Conservation (phyloP, 2,888 invertebrate species). For the Temnothorax unifasciatus region DNA sequence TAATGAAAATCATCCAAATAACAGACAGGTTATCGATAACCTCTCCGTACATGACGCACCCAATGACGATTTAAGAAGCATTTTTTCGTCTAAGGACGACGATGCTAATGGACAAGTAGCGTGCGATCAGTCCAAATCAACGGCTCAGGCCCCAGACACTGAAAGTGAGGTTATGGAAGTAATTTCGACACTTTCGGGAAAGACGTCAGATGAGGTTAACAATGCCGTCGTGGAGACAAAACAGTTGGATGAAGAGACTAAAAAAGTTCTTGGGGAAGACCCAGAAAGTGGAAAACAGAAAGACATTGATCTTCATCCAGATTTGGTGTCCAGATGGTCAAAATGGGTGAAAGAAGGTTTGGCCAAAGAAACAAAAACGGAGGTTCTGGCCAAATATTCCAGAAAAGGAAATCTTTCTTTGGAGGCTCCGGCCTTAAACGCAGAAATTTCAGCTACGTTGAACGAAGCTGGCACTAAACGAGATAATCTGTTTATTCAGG, state of each 20-base stretch:
- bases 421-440: conserved; percentile 57
- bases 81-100: no score
- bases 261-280: conserved; percentile 57
- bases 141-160: no score
- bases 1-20: not conserved
- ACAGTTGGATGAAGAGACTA: conserved; percentile 55
- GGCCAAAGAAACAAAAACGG: conserved; percentile 46
- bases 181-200: no score
- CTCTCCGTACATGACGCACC: not conserved
- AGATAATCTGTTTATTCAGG: conserved; percentile 48
- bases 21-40: not conserved
- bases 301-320: conserved; percentile 53
- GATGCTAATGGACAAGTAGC: no score
- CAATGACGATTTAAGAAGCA: no score
- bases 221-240: not conserved
- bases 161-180: no score
- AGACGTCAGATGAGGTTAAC: no score
- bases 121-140: no score
- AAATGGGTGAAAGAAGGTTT: conserved; percentile 43
- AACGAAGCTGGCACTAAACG: conserved; percentile 54
- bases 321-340: conserved; percentile 57
- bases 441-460: conserved; percentile 50
- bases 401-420: conserved; percentile 57
- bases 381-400: conserved; percentile 59
- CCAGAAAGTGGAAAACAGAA: conserved; percentile 48